A percentile compares a stretch with the other conserved stretches of the same genome.
Conservation (phyloP, 2,888 invertebrate species). For the Saturnia japonica region DNA sequence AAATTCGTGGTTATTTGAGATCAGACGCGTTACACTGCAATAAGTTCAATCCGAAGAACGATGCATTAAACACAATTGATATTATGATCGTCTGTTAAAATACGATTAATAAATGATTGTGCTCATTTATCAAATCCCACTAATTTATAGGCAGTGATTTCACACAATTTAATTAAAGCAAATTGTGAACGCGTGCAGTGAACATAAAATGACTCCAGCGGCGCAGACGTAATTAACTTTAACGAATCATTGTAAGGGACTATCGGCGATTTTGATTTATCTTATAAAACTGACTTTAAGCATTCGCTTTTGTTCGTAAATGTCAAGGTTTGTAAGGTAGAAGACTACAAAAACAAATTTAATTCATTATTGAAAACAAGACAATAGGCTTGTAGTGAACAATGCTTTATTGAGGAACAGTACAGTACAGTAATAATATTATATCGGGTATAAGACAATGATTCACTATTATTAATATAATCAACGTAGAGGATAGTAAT, state of each 20-base stretch:
- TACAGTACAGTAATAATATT: slow-evolving; percentile 7
- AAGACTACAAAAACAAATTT: slow-evolving; percentile 36
- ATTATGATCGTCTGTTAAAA: neutral
- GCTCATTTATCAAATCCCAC: slow-evolving; percentile 2
- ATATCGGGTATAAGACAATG: neutral
- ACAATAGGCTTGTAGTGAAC: slow-evolving; percentile 30
- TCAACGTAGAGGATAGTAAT: neutral
- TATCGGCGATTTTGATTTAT: slow-evolving; percentile 54
- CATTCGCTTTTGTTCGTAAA: slow-evolving; percentile 57
- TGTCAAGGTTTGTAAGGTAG: slow-evolving; percentile 49
- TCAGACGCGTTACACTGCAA: too few relatives aligned
- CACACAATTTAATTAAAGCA: slow-evolving; percentile 48
- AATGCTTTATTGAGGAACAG: slow-evolving; percentile 33
- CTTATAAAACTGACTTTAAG: slow-evolving; percentile 44
- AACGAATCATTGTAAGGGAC: slow-evolving; percentile 49
- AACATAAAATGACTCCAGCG: slow-evolving; percentile 36
- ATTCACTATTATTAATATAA: neutral
- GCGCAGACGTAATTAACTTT: slow-evolving; percentile 47
- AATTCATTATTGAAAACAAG: slow-evolving; percentile 44
- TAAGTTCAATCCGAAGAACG: too few relatives aligned
- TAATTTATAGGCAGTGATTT: slow-evolving; percentile 26
- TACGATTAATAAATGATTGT: neutral
- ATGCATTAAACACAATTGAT: too few relatives aligned
- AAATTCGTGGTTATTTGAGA: too few relatives aligned
- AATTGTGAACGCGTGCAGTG: slow-evolving; percentile 39